Evolutionary conservation across 2,797 vertebrate species (phyloP).

Genomic region (Smutsia gigantea): DNA sequence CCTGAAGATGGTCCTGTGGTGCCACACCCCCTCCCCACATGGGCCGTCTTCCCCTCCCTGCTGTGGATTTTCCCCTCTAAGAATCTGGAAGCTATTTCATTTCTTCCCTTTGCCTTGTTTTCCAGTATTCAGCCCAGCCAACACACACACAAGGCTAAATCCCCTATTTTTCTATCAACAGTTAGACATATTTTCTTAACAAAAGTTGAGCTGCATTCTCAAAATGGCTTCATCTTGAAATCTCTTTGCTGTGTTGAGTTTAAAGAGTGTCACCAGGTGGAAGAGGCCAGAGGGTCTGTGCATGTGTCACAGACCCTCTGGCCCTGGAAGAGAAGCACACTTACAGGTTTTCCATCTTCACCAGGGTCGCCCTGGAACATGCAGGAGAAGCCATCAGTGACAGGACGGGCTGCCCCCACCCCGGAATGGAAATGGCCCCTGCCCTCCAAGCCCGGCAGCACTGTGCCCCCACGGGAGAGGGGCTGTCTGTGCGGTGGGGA

Average conservation of each 20-base stretch:
- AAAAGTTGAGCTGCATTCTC: not conserved
- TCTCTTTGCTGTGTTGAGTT: fast-evolving
- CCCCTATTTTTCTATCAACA: not conserved
- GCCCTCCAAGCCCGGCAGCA: no score
- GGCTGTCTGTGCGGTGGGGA: not conserved
- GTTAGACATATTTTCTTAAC: not conserved
- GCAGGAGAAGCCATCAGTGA: not conserved
- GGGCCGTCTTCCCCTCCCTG: no score
- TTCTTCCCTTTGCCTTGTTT: fast-evolving
- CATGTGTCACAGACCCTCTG: fast-evolving
- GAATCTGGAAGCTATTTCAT: no score
- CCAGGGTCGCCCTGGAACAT: slow-evolving; percentile 94
- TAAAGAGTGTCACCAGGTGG: not conserved
- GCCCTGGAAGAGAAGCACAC: slow-evolving; percentile 73
- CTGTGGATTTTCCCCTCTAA: no score
- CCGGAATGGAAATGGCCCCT: no score
- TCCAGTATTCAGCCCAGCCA: not conserved
- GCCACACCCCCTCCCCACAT: no score
- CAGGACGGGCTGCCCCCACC: no score
- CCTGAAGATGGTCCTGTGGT: no score
- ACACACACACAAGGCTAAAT: no score
- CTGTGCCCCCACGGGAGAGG: not conserved
- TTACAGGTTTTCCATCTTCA: slow-evolving; percentile 94
- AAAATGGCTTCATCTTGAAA: not conserved
- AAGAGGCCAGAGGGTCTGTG: fast-evolving